Evolutionary conservation across 2,888 invertebrate genomes (phyloP), one percentile per base, ranked within the genome.

Genomic region (Lycaena phlaeas): DNA sequence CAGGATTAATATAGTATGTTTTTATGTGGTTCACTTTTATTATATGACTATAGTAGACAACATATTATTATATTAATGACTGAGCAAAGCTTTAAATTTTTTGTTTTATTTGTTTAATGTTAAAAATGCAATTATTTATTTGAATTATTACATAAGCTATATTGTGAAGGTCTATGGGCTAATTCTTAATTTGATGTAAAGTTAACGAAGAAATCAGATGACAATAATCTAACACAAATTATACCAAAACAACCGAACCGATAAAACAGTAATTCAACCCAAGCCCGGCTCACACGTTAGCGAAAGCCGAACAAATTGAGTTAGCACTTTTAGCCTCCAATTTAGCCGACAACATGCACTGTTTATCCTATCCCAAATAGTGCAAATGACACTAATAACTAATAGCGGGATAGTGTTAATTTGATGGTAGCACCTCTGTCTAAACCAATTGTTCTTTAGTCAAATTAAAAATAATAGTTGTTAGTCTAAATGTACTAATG

Each of bases 251-350:
- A 22, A 22, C 9, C 22, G 22, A 25, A 25, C 15, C 64, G 67
- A 54, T 59, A 62, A 61, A 67, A 69, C 61, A 57, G 51, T 59
- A 58, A 56, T 56, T 64, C 41, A 50, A 52, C 49, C 64, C 46
- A 50, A 58, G 66, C 64, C 72, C 74, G 72, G 68, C 76, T 78
- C 75, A 72, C 76, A 76, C 68, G 76, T 78, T 81, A 82, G 79
- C 82, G 68, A 82, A 81, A 81, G 78, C 74, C 69, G 67, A 66
- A 67, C 74, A 79, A 82, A 82, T 82, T 77, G 72, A 81, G 69
- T 82, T 82, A 84, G 71, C 82, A 82, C 78, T 52, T 64, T 78
- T 81, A 76, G 74, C 65, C 70, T 66, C 77, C 76, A 81, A 82
- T 78, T 81, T 77, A 74, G 58, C 59, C 73, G 70, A 77, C 79